These are phyloP conservation scores for Lytechinus variegatus DNA, from an alignment of 35 echinoderm and acorn worm species.

Conservation along the genomic window DNA sequence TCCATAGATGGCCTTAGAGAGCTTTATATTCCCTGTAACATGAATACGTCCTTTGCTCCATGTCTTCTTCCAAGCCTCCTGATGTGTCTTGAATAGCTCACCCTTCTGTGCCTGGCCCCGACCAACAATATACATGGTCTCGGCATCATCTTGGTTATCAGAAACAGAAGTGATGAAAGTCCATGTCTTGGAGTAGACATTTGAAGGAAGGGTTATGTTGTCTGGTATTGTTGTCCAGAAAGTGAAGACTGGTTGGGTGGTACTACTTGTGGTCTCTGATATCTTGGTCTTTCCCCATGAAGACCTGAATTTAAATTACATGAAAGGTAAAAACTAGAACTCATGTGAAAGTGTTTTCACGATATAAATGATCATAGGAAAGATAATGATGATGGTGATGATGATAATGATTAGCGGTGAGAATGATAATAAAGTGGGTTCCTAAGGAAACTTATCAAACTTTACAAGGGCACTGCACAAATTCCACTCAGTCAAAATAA, in stretches of 20 bases:
- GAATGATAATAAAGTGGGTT: no score
- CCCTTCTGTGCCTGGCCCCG: neutral
- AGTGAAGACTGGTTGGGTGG: constrained; percentile 52
- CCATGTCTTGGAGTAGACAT: constrained; percentile 55
- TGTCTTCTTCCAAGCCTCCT: constrained; percentile 74
- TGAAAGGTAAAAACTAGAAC: no score
- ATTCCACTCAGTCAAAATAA: no score
- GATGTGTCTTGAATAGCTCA: constrained; percentile 61
- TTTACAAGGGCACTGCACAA: no score
- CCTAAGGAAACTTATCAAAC: no score
- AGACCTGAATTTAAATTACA: neutral
- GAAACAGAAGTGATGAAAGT: constrained; percentile 87
- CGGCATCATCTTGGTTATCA: constrained; percentile 42
- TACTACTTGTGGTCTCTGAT: constrained; percentile 69
- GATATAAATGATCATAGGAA: no score
- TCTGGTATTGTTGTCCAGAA: constrained; percentile 80
- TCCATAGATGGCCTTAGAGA: constrained; percentile 83
- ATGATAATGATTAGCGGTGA: no score
- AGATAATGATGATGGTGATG: no score
- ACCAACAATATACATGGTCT: constrained; percentile 30
- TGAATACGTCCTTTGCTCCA: constrained; percentile 83
- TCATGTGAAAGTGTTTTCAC: no score
- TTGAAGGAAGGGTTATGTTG: constrained; percentile 58
- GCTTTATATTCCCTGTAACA: constrained; percentile 62
- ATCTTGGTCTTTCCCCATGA: constrained; percentile 59